A percentile compares a stretch with the other conserved stretches of the same genome.
These are phyloP conservation scores for Otocyon megalotis DNA, from an alignment of 2,113 vertebrate species.

Conservation along the genomic window DNA sequence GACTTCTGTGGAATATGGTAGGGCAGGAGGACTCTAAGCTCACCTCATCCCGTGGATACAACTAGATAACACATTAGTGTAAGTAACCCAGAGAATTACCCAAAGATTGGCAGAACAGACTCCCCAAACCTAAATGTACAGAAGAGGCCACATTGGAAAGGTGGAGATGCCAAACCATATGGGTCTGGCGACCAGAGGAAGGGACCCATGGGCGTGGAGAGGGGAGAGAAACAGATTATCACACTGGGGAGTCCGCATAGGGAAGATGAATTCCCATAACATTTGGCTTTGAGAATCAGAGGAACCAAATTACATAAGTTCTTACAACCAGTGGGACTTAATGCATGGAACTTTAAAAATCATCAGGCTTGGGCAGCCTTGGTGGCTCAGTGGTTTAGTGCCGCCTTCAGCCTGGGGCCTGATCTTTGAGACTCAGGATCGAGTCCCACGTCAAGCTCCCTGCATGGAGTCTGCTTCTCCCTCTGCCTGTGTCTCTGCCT, in stretches of 20 bases:
- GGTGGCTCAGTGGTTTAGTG: no score
- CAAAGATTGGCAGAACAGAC: neutral
- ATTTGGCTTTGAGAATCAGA: neutral
- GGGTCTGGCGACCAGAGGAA: neutral
- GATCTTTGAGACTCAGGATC: no score
- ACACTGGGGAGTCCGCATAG: neutral
- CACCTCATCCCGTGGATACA: neutral
- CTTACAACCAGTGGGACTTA: neutral
- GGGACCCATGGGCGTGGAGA: neutral
- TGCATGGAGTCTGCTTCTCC: no score
- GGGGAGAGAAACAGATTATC: neutral
- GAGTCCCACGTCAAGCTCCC: no score
- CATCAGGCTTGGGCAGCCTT: neutral
- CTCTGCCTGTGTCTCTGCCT: no score
- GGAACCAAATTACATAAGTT: neutral
- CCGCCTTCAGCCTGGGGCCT: no score
- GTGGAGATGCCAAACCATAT: neutral
- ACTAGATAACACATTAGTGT: neutral
- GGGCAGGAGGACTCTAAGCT: neutral
- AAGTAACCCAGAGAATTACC: neutral
- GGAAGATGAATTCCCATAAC: neutral
- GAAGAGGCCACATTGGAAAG: neutral
- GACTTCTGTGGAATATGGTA: neutral
- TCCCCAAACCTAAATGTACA: neutral
- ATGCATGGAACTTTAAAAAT: neutral